Conservation (phyloP, 2,113 vertebrate genomes). For the Gadus macrocephalus region DNA sequence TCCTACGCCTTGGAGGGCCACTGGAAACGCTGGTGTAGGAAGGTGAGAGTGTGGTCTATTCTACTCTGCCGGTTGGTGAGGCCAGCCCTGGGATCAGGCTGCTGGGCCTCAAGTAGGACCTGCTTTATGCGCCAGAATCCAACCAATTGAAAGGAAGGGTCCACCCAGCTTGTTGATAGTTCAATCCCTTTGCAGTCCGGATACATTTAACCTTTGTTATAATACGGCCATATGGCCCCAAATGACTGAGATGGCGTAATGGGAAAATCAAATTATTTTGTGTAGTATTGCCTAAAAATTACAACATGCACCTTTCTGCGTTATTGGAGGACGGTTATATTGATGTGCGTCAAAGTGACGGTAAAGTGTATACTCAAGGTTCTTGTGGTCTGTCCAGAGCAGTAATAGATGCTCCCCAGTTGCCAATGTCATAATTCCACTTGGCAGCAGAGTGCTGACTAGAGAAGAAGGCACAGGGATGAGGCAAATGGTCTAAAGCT, state of each 20-base stretch:
- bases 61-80: too few species aligned
- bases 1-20: not conserved
- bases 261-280: too few species aligned
- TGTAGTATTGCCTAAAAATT: not conserved
- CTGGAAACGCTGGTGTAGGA: not conserved
- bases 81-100: not conserved
- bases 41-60: not conserved
- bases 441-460: not conserved
- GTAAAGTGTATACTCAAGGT: not conserved
- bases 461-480: slow-evolving; percentile 4
- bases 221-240: too few species aligned
- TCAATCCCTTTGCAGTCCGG: not conserved
- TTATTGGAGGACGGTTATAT: too few species aligned
- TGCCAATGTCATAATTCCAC: slow-evolving; percentile 1
- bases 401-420: not conserved
- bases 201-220: too few species aligned
- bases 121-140: not conserved
- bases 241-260: too few species aligned
- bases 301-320: not conserved
- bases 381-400: slow-evolving; percentile 2
- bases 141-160: not conserved
- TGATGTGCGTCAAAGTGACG: too few species aligned
- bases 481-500: not conserved
- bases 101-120: not conserved
- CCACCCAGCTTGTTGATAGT: not conserved